phyloP scores from a whole-genome alignment of 2,797 vertebrate genomes.

The Salarias fasciatus region DNA sequence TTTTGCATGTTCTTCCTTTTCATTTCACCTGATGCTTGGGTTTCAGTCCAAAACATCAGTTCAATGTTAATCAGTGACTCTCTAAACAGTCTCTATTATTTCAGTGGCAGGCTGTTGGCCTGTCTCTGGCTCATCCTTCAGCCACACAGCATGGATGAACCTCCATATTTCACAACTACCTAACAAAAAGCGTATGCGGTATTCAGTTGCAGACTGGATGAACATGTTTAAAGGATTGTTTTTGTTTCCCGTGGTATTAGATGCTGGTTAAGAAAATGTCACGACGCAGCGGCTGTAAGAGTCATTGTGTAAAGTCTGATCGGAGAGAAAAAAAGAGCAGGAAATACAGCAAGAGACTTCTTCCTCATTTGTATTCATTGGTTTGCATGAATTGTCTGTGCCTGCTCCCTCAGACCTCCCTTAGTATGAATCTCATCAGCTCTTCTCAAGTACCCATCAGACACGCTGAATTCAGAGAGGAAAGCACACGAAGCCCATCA shows the following conservation, averaged over 20 bases:
- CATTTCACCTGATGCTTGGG: no score
- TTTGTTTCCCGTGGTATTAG: neutral
- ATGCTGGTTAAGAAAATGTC: constrained; percentile 23
- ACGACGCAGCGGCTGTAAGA: constrained; percentile 18
- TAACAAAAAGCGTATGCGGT: no score
- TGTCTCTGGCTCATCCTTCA: no score
- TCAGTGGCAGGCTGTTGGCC: no score
- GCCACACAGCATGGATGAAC: no score
- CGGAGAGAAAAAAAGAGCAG: constrained; percentile 5
- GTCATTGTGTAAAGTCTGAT: constrained; percentile 47
- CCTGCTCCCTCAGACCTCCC: constrained; percentile 33
- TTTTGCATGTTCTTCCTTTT: no score
- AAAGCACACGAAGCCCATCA: constrained; percentile 8
- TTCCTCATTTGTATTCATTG: constrained; percentile 70
- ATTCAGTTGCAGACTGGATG: no score
- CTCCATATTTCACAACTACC: no score
- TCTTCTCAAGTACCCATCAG: constrained; percentile 37
- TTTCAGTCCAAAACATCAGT: no score
- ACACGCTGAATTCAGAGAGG: constrained; percentile 22
- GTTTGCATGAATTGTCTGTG: constrained; percentile 45
- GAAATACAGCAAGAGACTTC: constrained; percentile 29
- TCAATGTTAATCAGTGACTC: no score
- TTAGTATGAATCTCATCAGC: constrained; percentile 48
- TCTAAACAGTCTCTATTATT: no score
- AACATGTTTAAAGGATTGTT: neutral